Percentiles rank a stretch among this genome's conserved stretches.
phyloP scores from a whole-genome alignment of 2,113 vertebrate species.

The Himantopus leucocephalus region DNA sequence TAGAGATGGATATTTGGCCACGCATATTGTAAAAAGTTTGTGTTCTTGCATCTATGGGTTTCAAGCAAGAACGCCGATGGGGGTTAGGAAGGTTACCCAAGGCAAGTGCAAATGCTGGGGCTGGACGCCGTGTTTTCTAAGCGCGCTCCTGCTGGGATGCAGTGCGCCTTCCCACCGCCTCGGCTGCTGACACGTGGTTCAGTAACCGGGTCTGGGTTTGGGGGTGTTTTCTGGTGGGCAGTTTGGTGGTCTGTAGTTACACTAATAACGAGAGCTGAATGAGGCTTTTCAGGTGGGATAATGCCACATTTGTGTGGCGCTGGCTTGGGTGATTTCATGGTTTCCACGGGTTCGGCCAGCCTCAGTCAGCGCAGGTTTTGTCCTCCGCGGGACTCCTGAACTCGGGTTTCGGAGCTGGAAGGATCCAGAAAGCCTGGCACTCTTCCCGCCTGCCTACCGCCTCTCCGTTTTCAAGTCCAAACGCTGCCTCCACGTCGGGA shows the following conservation, averaged over 20 bases:
- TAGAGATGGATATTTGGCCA: not conserved
- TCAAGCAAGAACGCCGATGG: not conserved
- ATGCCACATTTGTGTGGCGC: not conserved
- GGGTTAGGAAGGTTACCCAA: not conserved
- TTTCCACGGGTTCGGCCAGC: not conserved
- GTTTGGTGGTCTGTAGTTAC: not conserved
- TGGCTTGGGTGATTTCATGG: not conserved
- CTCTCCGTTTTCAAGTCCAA: not conserved
- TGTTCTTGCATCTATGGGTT: not conserved
- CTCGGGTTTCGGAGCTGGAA: not conserved
- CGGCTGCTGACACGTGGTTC: not conserved
- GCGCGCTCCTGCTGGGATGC: not conserved
- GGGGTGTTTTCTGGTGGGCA: not conserved
- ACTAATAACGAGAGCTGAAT: not conserved
- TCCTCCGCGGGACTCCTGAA: not conserved
- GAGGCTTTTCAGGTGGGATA: not conserved
- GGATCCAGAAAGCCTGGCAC: not conserved
- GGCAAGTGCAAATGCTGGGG: not conserved
- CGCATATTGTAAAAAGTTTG: not conserved
- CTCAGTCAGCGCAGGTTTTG: not conserved
- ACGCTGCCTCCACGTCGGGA: rapidly evolving
- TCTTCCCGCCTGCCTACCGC: not conserved
- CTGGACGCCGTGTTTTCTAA: not conserved
- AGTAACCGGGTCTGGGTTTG: not conserved
- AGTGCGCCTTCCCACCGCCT: not conserved